Evolutionary conservation across 2,888 invertebrate genomes (phyloP), one percentile per base, ranked within the genome.

Genomic region (Orchesellides sinensis): DNA sequence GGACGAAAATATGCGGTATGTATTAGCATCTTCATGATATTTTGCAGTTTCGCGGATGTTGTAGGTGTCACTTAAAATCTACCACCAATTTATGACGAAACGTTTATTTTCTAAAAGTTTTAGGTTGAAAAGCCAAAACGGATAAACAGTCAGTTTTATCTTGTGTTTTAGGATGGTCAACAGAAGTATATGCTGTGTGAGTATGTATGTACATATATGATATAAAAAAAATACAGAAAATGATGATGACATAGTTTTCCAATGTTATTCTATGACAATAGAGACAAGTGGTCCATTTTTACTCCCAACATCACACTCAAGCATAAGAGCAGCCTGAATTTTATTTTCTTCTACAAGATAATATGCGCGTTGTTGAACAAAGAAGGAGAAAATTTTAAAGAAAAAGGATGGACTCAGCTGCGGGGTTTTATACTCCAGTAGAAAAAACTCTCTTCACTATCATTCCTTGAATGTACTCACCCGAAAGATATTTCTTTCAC

Each of bases 261-360:
- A 63, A 49, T 74, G 63, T 29, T 74, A 47, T 59, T 54, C 54
- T 35, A 32, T 66, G 75, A 66, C 56, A 75, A 75, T 75, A 66
- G 75, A 66, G 75, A 75, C 75, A 75, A 75, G 74, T 66, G 75
- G 75, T 65, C 75, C 75, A 66, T 66, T 75, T 74, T 65, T 49
- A n/a, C 32, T 35, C 45, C 29, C 21, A 45, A 59, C n/a, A 29
- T 4, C 10, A 32, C n/a, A 32, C 59, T 10, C 32, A 32, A n/a
- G 14, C 23, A 19, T n/a, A 54, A 54, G 54, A 54, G 21, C 29
- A 59, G 35, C 40, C n/a, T 40, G 40, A 40, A n/a, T 14, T 40
- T 40, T 40, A 14, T 40, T 40, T n/a, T n/a, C n/a, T n/a, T n/a
- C n/a, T n/a, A n/a, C n/a, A n/a, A n/a, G n/a, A n/a, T n/a, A n/a